Evolutionary conservation across 2,113 vertebrate genomes (phyloP).

Genomic region (Talpa occidentalis): DNA sequence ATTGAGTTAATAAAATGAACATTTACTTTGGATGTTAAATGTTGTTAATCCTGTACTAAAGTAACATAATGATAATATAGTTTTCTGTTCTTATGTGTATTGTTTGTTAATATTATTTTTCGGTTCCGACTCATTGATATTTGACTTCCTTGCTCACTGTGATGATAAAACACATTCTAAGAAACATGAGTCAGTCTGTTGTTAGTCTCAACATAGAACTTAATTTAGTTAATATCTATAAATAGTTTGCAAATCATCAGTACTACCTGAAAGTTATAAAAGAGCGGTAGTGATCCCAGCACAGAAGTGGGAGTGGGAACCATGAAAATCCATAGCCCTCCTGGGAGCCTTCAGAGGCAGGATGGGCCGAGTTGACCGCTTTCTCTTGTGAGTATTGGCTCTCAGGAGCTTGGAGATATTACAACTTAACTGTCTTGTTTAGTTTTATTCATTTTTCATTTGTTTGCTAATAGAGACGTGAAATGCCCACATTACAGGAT

Average conservation of each 20-base stretch:
- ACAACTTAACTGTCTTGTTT: not conserved
- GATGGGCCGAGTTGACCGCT: conserved; percentile 86
- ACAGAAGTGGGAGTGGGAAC: not conserved
- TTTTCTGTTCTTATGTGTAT: not conserved
- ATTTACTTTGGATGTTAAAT: not conserved
- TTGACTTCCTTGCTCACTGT: conserved; percentile 69
- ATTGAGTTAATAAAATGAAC: not conserved
- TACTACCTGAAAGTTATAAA: conserved; percentile 79
- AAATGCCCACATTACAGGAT: not conserved
- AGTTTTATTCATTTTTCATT: not conserved
- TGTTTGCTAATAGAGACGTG: not conserved
- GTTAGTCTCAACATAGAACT: conserved; percentile 68
- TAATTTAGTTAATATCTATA: conserved; percentile 85
- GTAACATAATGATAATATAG: not conserved
- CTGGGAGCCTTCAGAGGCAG: conserved; percentile 67
- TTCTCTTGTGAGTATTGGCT: conserved; percentile 86
- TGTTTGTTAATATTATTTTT: conserved; percentile 72
- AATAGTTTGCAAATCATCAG: conserved; percentile 84
- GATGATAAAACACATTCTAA: conserved; percentile 79
- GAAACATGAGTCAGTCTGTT: conserved; percentile 80
- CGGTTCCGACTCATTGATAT: conserved; percentile 63
- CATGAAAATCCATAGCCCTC: conserved; percentile 84
- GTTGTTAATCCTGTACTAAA: not conserved
- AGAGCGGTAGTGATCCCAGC: conserved; percentile 61
- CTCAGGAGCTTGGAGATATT: not conserved